phyloP scores from a whole-genome alignment of 2,797 vertebrate genomes.

The Atherinosoma microstoma region DNA sequence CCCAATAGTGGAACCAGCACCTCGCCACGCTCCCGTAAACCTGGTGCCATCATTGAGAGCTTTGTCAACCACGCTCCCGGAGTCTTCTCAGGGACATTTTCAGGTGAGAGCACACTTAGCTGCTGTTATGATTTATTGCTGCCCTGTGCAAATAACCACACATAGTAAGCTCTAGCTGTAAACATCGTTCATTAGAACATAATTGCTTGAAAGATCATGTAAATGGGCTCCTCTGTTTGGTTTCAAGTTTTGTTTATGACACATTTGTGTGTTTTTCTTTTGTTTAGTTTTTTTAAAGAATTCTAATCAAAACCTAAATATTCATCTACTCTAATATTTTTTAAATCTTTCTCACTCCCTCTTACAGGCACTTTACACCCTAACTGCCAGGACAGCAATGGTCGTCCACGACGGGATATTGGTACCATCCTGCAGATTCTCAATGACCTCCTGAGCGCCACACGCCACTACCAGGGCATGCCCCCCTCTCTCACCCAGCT shows the following conservation, averaged over 20 bases:
- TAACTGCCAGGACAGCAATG: constrained; percentile 97
- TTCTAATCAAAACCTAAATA: background rate
- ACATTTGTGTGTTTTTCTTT: background rate
- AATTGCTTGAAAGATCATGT: background rate
- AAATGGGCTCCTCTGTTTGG: constrained; percentile 8
- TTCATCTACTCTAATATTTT: background rate
- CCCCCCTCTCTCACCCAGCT: constrained; percentile 95
- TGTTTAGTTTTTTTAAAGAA: too few species aligned
- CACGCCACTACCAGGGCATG: constrained; percentile 98
- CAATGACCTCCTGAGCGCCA: constrained; percentile 96
- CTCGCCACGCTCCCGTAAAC: constrained; percentile 90
- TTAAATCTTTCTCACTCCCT: background rate
- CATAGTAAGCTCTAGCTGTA: constrained; percentile 6
- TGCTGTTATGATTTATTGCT: constrained; percentile 7
- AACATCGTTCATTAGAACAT: constrained; percentile 22
- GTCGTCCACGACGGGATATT: constrained; percentile 93
- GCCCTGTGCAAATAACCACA: background rate
- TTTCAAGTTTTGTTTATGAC: background rate
- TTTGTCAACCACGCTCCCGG: constrained; percentile 98
- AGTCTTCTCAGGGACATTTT: constrained; percentile 99
- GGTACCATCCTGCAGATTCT: constrained; percentile 98
- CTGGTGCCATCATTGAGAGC: constrained; percentile 97
- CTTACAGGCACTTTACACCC: constrained; percentile 95
- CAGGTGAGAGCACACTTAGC: constrained; percentile 81
- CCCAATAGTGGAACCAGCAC: constrained; percentile 74